Evolutionary conservation across 2,113 vertebrate genomes (phyloP).

Genomic region (Willisornis vidua): DNA sequence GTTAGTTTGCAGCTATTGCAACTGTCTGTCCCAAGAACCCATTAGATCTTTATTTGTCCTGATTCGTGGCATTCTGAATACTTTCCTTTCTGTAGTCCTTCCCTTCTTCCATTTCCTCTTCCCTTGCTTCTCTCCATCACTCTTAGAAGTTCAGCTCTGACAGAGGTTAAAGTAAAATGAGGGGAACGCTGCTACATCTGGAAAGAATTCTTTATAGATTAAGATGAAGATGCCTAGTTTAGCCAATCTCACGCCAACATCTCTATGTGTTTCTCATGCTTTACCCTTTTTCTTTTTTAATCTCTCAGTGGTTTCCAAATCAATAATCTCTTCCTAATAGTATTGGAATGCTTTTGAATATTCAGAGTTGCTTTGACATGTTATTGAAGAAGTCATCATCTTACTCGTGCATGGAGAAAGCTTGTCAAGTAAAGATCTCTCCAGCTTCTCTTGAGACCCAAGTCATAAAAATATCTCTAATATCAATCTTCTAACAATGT

Average conservation of each 20-base stretch:
- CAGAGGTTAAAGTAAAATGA: not conserved
- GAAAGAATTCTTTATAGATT: not conserved
- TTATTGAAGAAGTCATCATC: not conserved
- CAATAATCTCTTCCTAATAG: not conserved
- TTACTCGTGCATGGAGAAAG: not conserved
- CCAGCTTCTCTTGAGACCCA: not conserved
- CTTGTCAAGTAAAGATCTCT: not conserved
- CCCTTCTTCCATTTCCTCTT: not conserved
- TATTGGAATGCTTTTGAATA: not conserved
- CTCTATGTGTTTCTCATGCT: accelerated
- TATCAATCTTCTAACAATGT: not conserved
- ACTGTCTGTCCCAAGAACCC: not conserved
- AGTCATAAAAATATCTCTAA: not conserved
- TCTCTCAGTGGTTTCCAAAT: not conserved
- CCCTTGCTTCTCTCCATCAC: not conserved
- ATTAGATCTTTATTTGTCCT: not conserved
- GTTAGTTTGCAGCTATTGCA: not conserved
- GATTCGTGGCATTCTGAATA: not conserved
- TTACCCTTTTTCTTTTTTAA: not conserved
- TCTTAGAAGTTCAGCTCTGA: not conserved
- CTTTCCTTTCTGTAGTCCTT: not conserved
- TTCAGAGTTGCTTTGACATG: not conserved
- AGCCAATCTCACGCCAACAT: not conserved
- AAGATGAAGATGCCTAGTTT: not conserved
- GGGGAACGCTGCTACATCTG: not conserved